phyloP scores from a whole-genome alignment of 2,797 vertebrate species.

The Trachops cirrhosus region DNA sequence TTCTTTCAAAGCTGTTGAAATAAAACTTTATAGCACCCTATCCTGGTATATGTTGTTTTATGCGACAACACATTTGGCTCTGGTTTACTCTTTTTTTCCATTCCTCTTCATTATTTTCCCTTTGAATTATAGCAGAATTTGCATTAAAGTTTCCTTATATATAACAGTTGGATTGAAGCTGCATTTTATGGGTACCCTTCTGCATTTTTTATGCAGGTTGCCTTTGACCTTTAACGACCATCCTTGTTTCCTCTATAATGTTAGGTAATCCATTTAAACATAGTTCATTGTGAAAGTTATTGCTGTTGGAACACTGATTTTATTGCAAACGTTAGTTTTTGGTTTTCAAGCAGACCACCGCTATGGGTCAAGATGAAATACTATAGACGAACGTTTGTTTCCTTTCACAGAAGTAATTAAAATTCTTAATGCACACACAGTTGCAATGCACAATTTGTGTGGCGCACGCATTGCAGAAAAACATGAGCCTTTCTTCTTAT shows the following conservation, averaged over 20 bases:
- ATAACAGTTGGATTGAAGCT: conserved; percentile 27
- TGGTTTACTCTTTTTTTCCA: conserved; percentile 44
- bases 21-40: conserved; percentile 71
- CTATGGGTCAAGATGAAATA: conserved; percentile 23
- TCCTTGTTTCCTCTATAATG: not conserved
- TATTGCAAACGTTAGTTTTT: conserved; percentile 4
- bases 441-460: not conserved
- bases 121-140: conserved; percentile 48
- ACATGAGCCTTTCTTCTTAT: not conserved
- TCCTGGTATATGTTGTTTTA: conserved; percentile 66
- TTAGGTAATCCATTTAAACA: not conserved
- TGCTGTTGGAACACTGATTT: not conserved
- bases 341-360: not conserved
- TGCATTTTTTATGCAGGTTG: not conserved
- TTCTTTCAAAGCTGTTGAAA: conserved; percentile 68
- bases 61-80: conserved; percentile 36
- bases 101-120: conserved; percentile 53
- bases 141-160: not conserved
- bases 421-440: not conserved
- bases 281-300: not conserved
- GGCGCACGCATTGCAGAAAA: not conserved
- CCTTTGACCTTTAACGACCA: conserved; percentile 27
- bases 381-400: not conserved
- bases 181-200: not conserved
- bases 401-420: conserved; percentile 9